phyloP scores from a whole-genome alignment of 2,888 invertebrate species.

The Muschampia plurimacula region DNA sequence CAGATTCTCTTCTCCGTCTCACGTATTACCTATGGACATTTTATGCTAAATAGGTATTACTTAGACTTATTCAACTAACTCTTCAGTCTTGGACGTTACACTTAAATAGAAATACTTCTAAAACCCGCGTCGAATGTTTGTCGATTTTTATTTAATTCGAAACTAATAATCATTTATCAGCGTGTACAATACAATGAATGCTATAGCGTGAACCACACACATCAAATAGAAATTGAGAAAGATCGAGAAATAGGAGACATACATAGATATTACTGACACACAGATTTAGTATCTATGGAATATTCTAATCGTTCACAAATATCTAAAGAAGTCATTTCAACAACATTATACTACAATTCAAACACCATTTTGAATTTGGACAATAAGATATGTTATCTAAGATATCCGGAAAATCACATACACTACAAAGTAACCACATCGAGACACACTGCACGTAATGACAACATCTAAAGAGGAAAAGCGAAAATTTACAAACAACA shows the following conservation, averaged over 20 bases:
- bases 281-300: constrained; percentile 48
- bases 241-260: constrained; percentile 47
- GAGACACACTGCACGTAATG: constrained; percentile 68
- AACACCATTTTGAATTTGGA: constrained; percentile 54
- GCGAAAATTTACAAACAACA: constrained; percentile 73
- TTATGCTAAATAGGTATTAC: constrained; percentile 83
- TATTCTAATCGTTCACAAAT: constrained; percentile 51
- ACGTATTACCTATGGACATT: constrained; percentile 81
- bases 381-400: constrained; percentile 56
- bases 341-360: constrained; percentile 54
- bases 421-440: constrained; percentile 67
- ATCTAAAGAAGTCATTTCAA: constrained; percentile 56
- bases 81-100: constrained; percentile 86
- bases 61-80: constrained; percentile 83
- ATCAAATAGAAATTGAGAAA: constrained; percentile 48
- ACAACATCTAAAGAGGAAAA: constrained; percentile 77
- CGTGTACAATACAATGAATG: constrained; percentile 53
- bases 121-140: constrained; percentile 76
- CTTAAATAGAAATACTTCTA: constrained; percentile 84
- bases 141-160: constrained; percentile 58
- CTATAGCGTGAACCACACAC: constrained; percentile 60
- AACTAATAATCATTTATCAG: constrained; percentile 52
- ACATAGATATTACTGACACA: constrained; percentile 51
- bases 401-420: constrained; percentile 65
- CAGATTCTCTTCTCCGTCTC: constrained; percentile 51